Evolutionary conservation across 2,888 invertebrate species (phyloP).

Genomic region (Unio pictorum): DNA sequence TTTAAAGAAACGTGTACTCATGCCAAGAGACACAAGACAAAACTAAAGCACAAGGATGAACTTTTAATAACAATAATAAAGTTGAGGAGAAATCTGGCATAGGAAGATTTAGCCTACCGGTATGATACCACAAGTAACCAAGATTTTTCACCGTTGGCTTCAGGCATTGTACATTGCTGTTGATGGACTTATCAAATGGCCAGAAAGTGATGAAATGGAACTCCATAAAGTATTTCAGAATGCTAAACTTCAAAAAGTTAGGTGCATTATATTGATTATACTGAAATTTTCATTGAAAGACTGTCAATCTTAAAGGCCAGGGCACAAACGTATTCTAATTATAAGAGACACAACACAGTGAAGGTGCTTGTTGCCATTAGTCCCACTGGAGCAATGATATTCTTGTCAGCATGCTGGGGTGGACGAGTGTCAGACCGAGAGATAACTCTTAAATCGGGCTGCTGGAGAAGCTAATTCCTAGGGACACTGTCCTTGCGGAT

Average conservation of each 20-base stretch:
- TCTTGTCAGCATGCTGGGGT: too few relatives aligned
- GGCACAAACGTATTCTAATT: constrained; percentile 6
- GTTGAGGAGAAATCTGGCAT: constrained; percentile 3
- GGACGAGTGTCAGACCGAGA: too few relatives aligned
- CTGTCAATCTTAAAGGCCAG: constrained; percentile 5
- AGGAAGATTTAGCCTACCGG: constrained; percentile 5
- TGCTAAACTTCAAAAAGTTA: constrained; percentile 4
- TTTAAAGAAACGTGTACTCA: neutral
- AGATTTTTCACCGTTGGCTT: too few relatives aligned
- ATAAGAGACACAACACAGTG: constrained; percentile 10
- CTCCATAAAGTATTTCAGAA: constrained; percentile 2
- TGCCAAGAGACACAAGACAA: constrained; percentile 2
- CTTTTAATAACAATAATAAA: constrained; percentile 4
- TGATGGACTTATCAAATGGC: too few relatives aligned
- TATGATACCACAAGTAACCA: neutral
- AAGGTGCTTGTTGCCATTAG: constrained; percentile 3
- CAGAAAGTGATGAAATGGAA: neutral
- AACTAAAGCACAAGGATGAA: constrained; percentile 4
- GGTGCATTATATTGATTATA: constrained; percentile 4
- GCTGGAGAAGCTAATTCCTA: too few relatives aligned
- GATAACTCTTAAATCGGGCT: too few relatives aligned
- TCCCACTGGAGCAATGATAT: constrained; percentile 2
- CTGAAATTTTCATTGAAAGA: neutral
- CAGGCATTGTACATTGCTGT: too few relatives aligned
- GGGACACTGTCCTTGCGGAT: too few relatives aligned